These are phyloP conservation scores for Sigmodon hispidus DNA, from an alignment of 2,113 vertebrate species.

Conservation along the genomic window DNA sequence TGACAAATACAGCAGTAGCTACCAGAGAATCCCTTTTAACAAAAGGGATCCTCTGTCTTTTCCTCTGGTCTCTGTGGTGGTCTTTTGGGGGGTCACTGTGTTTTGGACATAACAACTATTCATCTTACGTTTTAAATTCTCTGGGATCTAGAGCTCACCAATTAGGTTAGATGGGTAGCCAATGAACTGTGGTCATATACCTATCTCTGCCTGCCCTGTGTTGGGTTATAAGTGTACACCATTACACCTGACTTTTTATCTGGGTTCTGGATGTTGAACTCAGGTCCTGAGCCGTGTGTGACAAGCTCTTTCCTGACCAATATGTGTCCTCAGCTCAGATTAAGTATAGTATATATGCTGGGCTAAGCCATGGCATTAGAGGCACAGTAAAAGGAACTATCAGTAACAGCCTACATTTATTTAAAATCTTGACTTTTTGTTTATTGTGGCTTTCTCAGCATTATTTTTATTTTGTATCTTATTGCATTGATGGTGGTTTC, in stretches of 20 bases:
- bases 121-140: background rate
- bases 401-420: background rate
- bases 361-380: background rate
- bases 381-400: background rate
- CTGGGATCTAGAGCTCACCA: background rate
- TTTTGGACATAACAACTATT: too few species aligned
- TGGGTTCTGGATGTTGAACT: background rate
- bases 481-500: background rate
- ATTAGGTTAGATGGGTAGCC: background rate
- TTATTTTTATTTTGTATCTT: slow-evolving; percentile 19
- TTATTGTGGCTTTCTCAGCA: background rate
- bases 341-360: background rate
- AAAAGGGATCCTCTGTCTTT: too few species aligned
- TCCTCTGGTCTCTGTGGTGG: too few species aligned
- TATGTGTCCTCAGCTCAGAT: background rate
- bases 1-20: too few species aligned
- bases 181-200: background rate
- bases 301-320: background rate
- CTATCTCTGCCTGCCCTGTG: background rate
- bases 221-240: background rate
- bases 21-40: too few species aligned
- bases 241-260: background rate
- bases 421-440: slow-evolving; percentile 24
- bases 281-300: background rate
- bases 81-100: too few species aligned